Evolutionary conservation across 2,888 invertebrate species (phyloP).

Genomic region (Orthosia gracilis): DNA sequence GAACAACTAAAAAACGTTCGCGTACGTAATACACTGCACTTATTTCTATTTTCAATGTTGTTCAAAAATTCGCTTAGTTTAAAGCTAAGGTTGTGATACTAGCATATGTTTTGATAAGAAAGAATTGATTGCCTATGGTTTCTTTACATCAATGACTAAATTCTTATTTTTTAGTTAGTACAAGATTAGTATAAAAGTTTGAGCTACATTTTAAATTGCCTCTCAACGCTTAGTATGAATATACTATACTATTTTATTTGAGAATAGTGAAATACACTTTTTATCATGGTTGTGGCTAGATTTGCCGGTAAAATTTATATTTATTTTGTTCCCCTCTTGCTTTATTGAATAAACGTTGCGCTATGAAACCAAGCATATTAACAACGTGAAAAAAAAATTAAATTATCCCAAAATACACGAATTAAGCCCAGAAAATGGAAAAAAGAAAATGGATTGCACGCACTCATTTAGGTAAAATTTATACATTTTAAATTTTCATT

Average conservation of each 20-base stretch:
- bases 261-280: background rate
- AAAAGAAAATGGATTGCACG: too few relatives aligned
- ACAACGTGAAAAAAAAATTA: background rate
- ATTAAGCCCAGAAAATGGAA: background rate
- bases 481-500: too few relatives aligned
- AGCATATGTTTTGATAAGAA: background rate
- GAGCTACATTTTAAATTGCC: constrained; percentile 45
- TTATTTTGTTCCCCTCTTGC: background rate
- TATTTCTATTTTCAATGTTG: background rate
- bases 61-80: background rate
- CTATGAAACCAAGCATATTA: background rate
- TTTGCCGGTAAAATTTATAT: background rate
- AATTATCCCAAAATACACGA: background rate
- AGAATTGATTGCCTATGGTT: background rate
- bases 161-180: constrained; percentile 40
- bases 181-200: constrained; percentile 23
- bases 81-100: background rate
- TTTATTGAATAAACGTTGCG: background rate
- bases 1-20: background rate
- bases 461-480: too few relatives aligned
- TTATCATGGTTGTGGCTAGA: background rate
- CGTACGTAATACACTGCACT: background rate
- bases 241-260: constrained; percentile 11
- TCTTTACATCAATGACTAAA: constrained; percentile 24
- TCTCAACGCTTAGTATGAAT: constrained; percentile 40